phyloP scores from a whole-genome alignment of 1,140 invertebrate species.

The Psilanteris sp. region DNA sequence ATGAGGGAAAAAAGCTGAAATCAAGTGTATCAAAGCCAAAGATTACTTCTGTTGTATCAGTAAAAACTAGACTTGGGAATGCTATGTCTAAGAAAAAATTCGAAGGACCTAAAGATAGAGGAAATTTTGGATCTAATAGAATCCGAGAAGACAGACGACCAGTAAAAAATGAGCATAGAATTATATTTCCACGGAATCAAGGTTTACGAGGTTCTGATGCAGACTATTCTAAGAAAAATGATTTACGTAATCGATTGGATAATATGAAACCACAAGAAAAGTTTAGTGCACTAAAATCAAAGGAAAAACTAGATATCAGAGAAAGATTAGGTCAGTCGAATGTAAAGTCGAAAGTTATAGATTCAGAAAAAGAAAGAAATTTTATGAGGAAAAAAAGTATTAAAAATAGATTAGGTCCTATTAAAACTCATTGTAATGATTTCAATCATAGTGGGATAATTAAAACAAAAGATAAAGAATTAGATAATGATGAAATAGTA shows the following conservation, averaged over 20 bases:
- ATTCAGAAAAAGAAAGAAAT: slow-evolving; percentile 63
- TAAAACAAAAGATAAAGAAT: slow-evolving; percentile 79
- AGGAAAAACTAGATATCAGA: slow-evolving; percentile 15
- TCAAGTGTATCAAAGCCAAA: slow-evolving; percentile 73
- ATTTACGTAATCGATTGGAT: slow-evolving; percentile 66
- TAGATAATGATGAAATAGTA: slow-evolving; percentile 65
- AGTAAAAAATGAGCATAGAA: slow-evolving; percentile 51
- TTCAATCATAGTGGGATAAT: slow-evolving; percentile 55
- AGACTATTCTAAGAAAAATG: slow-evolving; percentile 50
- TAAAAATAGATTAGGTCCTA: slow-evolving; percentile 77
- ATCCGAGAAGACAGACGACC: slow-evolving; percentile 58
- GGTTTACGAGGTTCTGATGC: slow-evolving; percentile 24
- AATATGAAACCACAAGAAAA: slow-evolving; percentile 49
- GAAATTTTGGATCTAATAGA: slow-evolving; percentile 11
- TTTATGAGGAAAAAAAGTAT: slow-evolving; percentile 76
- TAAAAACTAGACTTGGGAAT: slow-evolving; percentile 71
- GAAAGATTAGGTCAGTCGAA: slow-evolving; percentile 16
- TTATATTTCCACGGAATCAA: slow-evolving; percentile 42
- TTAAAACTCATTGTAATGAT: slow-evolving; percentile 73
- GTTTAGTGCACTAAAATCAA: slow-evolving; percentile 8
- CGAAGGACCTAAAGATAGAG: slow-evolving; percentile 40
- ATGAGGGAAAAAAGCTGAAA: slow-evolving; percentile 65
- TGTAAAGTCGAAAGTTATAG: slow-evolving; percentile 18
- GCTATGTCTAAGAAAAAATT: slow-evolving; percentile 68
- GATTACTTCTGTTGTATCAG: slow-evolving; percentile 75